Percentiles rank a stretch among this genome's conserved stretches.
Conservation (phyloP, 2,797 vertebrate genomes). For the Clarias pachynema region DNA sequence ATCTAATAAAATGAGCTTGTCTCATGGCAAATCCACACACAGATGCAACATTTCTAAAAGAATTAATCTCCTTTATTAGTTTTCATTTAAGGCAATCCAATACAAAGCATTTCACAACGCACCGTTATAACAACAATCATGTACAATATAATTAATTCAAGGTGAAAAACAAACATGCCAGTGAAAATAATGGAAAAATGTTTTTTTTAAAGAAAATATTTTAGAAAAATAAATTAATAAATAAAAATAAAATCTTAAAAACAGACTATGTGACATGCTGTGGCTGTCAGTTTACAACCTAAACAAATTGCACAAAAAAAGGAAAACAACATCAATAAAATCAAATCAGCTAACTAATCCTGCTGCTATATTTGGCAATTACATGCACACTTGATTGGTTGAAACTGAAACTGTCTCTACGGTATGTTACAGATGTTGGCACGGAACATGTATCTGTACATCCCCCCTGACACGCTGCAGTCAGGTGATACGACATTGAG, state of each 20-base stretch:
- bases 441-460: conserved; percentile 58
- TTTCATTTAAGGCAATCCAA: conserved; percentile 85
- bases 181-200: conserved; percentile 38
- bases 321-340: conserved; percentile 52
- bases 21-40: neutral
- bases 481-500: conserved; percentile 34
- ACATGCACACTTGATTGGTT: conserved; percentile 70
- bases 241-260: conserved; percentile 47
- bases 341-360: conserved; percentile 62
- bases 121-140: conserved; percentile 79
- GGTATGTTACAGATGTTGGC: conserved; percentile 54
- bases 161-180: conserved; percentile 63
- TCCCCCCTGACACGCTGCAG: conserved; percentile 25
- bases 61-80: conserved; percentile 74
- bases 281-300: conserved; percentile 65
- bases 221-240: conserved; percentile 36
- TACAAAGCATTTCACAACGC: conserved; percentile 85
- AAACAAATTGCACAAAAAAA: conserved; percentile 57
- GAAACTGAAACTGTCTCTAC: conserved; percentile 58
- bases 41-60: conserved; percentile 63
- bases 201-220: conserved; percentile 36
- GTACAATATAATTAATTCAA: conserved; percentile 74
- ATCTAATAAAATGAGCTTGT: neutral
- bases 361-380: conserved; percentile 65
- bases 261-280: conserved; percentile 70